These are phyloP conservation scores for Gorsachius magnificus DNA, from an alignment of 2,797 vertebrate genomes.

Conservation along the genomic window DNA sequence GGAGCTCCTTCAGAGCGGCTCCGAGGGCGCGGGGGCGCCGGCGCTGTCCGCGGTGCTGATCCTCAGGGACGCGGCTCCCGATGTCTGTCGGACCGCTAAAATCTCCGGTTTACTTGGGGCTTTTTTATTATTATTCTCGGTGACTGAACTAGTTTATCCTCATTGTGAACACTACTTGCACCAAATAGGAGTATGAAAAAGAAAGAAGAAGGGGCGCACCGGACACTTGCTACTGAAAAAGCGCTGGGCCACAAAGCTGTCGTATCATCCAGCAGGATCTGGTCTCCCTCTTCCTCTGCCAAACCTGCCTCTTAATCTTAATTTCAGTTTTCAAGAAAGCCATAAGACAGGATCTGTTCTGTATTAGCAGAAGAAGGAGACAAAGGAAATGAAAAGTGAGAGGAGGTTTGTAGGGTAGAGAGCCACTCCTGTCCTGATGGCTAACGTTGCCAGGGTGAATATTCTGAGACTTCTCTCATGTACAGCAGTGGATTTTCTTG, in stretches of 20 bases:
- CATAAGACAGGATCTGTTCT: neutral
- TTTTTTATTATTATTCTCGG: neutral
- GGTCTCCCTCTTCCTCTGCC: neutral
- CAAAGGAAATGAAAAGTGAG: conserved; percentile 19
- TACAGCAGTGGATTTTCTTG: neutral
- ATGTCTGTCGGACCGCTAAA: rapidly evolving
- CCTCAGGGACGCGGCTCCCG: neutral
- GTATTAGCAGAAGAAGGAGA: neutral
- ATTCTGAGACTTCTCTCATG: neutral
- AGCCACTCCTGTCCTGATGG: neutral
- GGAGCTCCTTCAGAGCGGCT: no score
- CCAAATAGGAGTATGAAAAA: rapidly evolving
- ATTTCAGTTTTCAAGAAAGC: neutral
- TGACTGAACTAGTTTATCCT: rapidly evolving
- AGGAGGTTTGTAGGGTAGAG: neutral
- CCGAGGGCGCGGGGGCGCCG: neutral
- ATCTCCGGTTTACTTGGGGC: rapidly evolving
- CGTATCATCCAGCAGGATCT: neutral
- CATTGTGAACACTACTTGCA: neutral
- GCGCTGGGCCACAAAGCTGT: neutral
- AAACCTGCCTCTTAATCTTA: neutral
- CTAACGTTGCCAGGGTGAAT: neutral
- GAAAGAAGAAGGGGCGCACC: rapidly evolving
- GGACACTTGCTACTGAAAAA: neutral
- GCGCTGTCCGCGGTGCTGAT: conserved; percentile 78